phyloP scores from a whole-genome alignment of 1,140 invertebrate genomes.

The Drosophila tsacasi region DNA sequence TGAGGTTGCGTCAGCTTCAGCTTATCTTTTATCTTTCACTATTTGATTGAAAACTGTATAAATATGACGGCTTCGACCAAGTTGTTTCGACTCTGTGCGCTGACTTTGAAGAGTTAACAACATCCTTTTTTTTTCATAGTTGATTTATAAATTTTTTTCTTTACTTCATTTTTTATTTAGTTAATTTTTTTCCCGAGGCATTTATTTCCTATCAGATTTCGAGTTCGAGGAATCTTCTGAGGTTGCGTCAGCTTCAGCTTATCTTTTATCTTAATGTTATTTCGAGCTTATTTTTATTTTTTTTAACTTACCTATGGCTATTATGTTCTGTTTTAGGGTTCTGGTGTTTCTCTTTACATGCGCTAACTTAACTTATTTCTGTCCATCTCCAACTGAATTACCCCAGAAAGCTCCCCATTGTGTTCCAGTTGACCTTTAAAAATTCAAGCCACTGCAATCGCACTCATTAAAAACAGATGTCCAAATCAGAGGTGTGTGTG shows the following conservation, averaged over 20 bases:
- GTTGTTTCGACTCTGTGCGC: neutral
- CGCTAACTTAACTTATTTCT: too few relatives aligned
- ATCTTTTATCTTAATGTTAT: too few relatives aligned
- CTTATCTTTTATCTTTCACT: neutral
- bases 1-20: too few relatives aligned
- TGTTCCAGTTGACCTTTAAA: conserved; percentile 71
- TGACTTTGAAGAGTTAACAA: neutral
- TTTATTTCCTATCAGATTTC: too few relatives aligned
- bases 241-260: too few relatives aligned
- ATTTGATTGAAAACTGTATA: neutral
- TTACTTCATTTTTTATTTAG: neutral
- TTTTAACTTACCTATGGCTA: too few relatives aligned
- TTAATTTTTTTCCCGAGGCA: too few relatives aligned
- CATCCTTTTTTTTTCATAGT: too few relatives aligned
- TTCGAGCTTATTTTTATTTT: too few relatives aligned
- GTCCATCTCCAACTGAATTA: conserved; percentile 13
- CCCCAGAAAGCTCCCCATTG: conserved; percentile 53
- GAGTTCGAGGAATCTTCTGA: too few relatives aligned
- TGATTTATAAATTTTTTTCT: neutral
- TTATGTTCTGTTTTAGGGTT: too few relatives aligned
- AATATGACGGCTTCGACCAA: neutral
- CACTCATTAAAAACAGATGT: conserved; percentile 75
- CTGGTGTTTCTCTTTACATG: too few relatives aligned
- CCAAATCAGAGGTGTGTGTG: conserved; percentile 27
- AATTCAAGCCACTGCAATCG: conserved; percentile 46